A percentile compares a stretch with the other conserved stretches of the same genome.
Evolutionary conservation across 1,140 invertebrate species (phyloP).

Genomic region (Heterodera schachtii): DNA sequence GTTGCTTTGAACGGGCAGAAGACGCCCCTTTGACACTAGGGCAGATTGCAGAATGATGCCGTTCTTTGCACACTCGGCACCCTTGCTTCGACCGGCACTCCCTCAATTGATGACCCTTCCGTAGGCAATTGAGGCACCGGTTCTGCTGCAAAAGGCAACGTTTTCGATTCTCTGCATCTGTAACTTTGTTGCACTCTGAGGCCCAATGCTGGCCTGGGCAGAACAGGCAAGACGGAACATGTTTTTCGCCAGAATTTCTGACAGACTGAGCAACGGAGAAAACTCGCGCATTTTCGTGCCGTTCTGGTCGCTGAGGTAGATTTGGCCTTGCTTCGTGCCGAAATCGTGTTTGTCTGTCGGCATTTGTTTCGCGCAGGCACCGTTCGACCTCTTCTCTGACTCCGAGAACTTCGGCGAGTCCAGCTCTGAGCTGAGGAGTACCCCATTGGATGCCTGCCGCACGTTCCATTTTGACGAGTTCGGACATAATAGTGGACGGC

Average conservation of each 20-base stretch:
- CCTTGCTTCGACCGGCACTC: background rate
- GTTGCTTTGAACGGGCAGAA: too few species aligned
- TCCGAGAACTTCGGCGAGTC: background rate
- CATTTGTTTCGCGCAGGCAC: background rate
- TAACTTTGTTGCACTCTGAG: constrained; percentile 14
- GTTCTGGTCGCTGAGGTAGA: background rate
- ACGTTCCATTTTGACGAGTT: constrained; percentile 10
- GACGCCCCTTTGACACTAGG: background rate
- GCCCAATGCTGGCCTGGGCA: constrained; percentile 21
- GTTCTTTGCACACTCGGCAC: constrained; percentile 20
- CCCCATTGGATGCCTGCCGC: background rate
- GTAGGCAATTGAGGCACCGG: constrained; percentile 20
- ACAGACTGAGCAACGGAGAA: background rate
- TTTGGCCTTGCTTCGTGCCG: background rate
- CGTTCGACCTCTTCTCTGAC: background rate
- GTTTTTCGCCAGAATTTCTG: background rate
- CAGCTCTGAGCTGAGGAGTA: background rate
- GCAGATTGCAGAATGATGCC: constrained; percentile 20
- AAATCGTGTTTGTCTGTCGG: background rate
- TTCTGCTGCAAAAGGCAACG: constrained; percentile 26
- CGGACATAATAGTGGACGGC: background rate
- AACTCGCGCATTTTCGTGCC: background rate
- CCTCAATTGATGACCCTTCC: constrained; percentile 5
- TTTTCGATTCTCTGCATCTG: background rate
- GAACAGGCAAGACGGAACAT: background rate